Percentiles rank a stretch among this genome's conserved stretches.
Evolutionary conservation across 2,888 invertebrate species (phyloP).

Genomic region (Masnerella sp.): DNA sequence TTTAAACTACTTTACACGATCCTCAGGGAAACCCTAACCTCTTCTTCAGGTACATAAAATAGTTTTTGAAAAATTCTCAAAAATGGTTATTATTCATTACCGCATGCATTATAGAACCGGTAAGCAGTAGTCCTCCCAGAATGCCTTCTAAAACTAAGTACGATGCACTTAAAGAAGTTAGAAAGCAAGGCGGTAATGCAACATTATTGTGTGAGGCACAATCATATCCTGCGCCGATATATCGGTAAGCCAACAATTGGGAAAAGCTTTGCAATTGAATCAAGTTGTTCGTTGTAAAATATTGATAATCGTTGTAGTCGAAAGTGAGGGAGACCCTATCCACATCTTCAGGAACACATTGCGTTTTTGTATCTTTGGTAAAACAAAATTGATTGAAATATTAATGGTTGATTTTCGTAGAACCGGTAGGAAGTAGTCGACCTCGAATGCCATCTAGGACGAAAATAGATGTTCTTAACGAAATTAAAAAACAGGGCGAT

Average conservation of each 20-base stretch:
- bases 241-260: constrained; percentile 82
- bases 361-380: background rate
- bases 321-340: constrained; percentile 82
- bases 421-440: constrained; percentile 81
- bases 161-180: constrained; percentile 76
- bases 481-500: constrained; percentile 64
- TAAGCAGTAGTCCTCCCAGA: constrained; percentile 81
- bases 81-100: background rate
- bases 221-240: constrained; percentile 84
- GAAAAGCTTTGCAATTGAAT: too few relatives aligned
- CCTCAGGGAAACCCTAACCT: constrained; percentile 86
- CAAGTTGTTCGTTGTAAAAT: too few relatives aligned
- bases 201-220: constrained; percentile 84
- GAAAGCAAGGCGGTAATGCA: constrained; percentile 78
- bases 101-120: constrained; percentile 81
- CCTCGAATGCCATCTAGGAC: constrained; percentile 79
- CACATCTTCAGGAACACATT: constrained; percentile 79
- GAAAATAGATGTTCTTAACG: constrained; percentile 75
- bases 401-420: constrained; percentile 68
- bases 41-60: constrained; percentile 74
- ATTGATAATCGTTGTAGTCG: too few relatives aligned
- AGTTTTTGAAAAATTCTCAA: background rate
- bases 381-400: too few relatives aligned
- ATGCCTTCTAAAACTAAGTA: constrained; percentile 81
- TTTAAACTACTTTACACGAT: too few relatives aligned